Base-by-base conservation (phyloP, 2,888 invertebrate species). In the Encarsia formosa region DNA sequence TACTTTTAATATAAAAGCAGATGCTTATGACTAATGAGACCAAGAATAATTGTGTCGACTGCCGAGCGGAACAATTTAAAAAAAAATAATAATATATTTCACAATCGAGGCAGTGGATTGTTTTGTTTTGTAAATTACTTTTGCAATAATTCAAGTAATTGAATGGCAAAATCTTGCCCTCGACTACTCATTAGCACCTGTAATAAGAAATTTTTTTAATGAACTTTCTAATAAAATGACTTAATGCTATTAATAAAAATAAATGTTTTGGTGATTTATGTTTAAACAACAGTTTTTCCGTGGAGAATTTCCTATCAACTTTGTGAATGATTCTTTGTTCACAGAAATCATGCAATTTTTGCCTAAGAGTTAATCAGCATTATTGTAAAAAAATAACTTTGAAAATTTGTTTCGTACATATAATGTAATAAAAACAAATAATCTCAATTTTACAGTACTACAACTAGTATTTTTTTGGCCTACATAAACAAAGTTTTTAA, bases 51-150 rank as follows among this genome's bases (percentile, higher is more conserved):
- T 49, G 52, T 54, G 54, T 55, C 49, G 55, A 61, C 63, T 65
- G 61, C 64, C 61, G 56, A 59, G 62, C 61, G 66, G 65, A 67
- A 66, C 64, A 65, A 65, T 66, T 67, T 65, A 67, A 58, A 49
- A 42, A 40, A 53, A 49, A 41, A 46, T 22, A 32, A 55, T 48
- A 39, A 48, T 41, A 49, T 18, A 46, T 48, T 43, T 49, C 45
- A 52, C 52, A 20, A 51, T 54, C 8, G 24, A 52, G 42, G 26
- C 37, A 23, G 41, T 43, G 26, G 23, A 23, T 56, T 46, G 37
- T 52, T 47, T 56, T 56, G 53, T 50, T 53, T 42, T 37, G 50
- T 48, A 41, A 50, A 53, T 56, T 50, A 56, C 53, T 46, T 53
- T 49, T 35, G 31, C 38, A 22, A 41, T 26, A 43, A 44, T 56